Evolutionary conservation across 1,140 invertebrate genomes (phyloP).

Genomic region (Conus betulinus): DNA sequence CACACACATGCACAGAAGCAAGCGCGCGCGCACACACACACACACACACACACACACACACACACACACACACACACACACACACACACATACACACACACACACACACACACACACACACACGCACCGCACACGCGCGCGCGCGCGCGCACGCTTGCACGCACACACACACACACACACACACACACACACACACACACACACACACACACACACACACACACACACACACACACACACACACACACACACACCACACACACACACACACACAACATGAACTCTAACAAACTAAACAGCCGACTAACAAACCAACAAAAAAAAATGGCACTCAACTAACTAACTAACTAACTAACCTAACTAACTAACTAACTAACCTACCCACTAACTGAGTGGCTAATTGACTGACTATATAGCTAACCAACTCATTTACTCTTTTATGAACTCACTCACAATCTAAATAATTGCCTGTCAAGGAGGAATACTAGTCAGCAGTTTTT

Average conservation of each 20-base stretch:
- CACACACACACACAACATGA: neutral
- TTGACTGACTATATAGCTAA: too few species aligned
- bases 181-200: neutral
- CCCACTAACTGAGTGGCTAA: too few species aligned
- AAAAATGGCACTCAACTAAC: neutral
- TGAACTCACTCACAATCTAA: too few species aligned
- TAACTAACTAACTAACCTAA: too few species aligned
- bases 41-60: neutral
- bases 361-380: too few species aligned
- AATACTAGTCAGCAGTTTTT: too few species aligned
- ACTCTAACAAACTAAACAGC: neutral
- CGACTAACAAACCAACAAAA: neutral
- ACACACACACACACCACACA: constrained; percentile 2
- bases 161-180: neutral
- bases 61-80: neutral
- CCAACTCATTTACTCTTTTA: too few species aligned
- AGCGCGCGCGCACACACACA: too few species aligned
- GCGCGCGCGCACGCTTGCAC: too few species aligned
- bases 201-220: neutral
- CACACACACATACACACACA: neutral
- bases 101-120: neutral
- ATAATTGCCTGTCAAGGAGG: too few species aligned
- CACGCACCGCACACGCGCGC: too few species aligned
- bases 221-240: neutral
- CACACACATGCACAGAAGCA: too few species aligned